phyloP scores from a whole-genome alignment of 1,140 invertebrate genomes.

The Delia radicum region DNA sequence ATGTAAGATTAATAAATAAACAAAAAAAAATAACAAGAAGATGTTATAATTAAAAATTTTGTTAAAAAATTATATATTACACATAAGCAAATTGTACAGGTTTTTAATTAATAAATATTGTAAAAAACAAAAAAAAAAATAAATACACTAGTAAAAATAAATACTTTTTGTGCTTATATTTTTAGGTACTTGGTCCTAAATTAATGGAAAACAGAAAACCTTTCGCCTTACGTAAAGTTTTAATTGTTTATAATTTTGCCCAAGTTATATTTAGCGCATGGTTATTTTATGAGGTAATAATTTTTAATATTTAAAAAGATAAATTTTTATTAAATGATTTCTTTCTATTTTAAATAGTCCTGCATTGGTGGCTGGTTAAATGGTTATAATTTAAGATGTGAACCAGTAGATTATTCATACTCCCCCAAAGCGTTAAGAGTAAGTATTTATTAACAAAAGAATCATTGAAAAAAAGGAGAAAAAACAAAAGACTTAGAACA shows the following conservation, averaged over 20 bases:
- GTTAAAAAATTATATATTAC: too few species aligned
- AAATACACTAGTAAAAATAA: background rate
- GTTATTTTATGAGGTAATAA: slow-evolving; percentile 78
- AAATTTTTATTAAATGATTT: background rate
- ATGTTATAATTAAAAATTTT: background rate
- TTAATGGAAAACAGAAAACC: slow-evolving; percentile 90
- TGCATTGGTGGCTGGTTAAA: slow-evolving; percentile 70
- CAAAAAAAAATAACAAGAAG: background rate
- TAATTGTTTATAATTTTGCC: slow-evolving; percentile 84
- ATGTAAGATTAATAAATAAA: background rate
- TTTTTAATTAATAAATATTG: too few species aligned
- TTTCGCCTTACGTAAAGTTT: slow-evolving; percentile 73
- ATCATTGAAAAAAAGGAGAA: background rate
- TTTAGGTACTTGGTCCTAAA: slow-evolving; percentile 73
- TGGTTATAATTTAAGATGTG: slow-evolving; percentile 82
- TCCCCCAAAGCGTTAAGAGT: slow-evolving; percentile 77
- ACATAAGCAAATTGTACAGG: too few species aligned
- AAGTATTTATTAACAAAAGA: slow-evolving; percentile 58
- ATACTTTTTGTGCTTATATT: slow-evolving; percentile 29
- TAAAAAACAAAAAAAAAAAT: too few species aligned
- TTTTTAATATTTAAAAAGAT: slow-evolving; percentile 25
- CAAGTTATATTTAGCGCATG: slow-evolving; percentile 84
- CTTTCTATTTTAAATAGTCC: slow-evolving; percentile 50
- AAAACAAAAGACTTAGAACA: too few species aligned
- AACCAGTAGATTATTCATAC: slow-evolving; percentile 85